Percentiles rank a stretch among this genome's conserved stretches.
phyloP scores from a whole-genome alignment of 2,113 vertebrate species.

The Bufo bufo region DNA sequence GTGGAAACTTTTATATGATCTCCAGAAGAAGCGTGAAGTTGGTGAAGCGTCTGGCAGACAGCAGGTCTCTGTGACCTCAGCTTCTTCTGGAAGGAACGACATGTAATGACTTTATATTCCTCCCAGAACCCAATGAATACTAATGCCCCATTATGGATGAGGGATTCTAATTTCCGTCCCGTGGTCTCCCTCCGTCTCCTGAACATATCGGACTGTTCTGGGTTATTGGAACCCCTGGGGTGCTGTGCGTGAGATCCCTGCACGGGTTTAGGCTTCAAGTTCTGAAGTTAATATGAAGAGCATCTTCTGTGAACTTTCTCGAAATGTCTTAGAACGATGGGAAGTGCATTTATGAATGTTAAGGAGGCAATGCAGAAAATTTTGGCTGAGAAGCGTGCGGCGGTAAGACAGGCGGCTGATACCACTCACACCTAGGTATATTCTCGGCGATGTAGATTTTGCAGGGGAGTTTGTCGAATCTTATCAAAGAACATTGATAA shows the following conservation, averaged over 20 bases:
- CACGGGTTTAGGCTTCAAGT: not conserved
- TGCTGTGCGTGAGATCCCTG: not conserved
- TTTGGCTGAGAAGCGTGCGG: too few species aligned
- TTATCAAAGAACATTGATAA: too few species aligned
- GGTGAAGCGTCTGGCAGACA: too few species aligned
- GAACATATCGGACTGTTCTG: not conserved
- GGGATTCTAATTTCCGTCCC: not conserved
- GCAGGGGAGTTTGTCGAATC: too few species aligned
- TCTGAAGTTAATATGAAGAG: not conserved
- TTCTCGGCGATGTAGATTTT: not conserved
- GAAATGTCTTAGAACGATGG: not conserved
- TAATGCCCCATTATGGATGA: not conserved
- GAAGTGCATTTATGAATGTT: not conserved
- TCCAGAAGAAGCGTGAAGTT: not conserved
- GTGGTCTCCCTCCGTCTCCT: not conserved
- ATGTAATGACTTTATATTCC: too few species aligned
- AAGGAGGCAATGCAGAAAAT: not conserved
- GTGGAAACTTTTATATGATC: not conserved
- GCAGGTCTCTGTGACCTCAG: not conserved
- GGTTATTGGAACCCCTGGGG: not conserved
- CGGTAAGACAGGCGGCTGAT: not conserved
- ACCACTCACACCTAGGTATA: not conserved
- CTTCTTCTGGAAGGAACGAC: not conserved
- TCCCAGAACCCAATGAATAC: not conserved
- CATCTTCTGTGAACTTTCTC: not conserved